Percentiles rank a stretch among this genome's conserved stretches.
Evolutionary conservation across 1,140 invertebrate genomes (phyloP).

Genomic region (Penaeus chinensis): DNA sequence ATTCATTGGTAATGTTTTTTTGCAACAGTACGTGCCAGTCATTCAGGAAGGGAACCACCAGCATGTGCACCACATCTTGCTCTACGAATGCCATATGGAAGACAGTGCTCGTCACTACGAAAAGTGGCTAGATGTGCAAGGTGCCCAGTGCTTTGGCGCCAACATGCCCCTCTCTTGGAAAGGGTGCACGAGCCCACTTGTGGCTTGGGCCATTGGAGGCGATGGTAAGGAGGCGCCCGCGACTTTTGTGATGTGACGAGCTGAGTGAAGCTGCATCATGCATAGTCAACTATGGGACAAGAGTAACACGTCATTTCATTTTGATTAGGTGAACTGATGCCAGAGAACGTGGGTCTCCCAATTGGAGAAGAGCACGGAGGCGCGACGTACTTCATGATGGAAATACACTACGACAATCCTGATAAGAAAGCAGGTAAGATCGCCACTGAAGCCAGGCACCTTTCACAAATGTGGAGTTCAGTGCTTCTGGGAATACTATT

Average conservation of each 20-base stretch:
- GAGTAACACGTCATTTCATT: too few species aligned
- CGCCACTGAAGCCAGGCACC: too few species aligned
- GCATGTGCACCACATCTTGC: conserved; percentile 78
- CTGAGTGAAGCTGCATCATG: too few species aligned
- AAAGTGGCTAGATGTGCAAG: conserved; percentile 66
- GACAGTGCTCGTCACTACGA: background rate
- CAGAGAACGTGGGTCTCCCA: conserved; percentile 83
- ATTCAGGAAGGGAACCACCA: conserved; percentile 69
- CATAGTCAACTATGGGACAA: too few species aligned
- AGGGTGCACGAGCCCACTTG: conserved; percentile 80
- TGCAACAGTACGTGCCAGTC: conserved; percentile 8
- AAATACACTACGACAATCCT: conserved; percentile 80
- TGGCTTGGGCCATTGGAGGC: conserved; percentile 83
- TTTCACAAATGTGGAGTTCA: too few species aligned
- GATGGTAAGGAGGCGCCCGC: conserved; percentile 69
- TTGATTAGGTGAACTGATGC: conserved; percentile 77
- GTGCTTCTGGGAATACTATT: too few species aligned
- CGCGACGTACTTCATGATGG: conserved; percentile 85
- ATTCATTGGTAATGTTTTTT: too few species aligned
- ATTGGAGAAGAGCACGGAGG: conserved; percentile 77
- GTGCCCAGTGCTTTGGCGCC: conserved; percentile 76
- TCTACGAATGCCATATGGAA: conserved; percentile 76
- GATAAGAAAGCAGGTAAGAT: conserved; percentile 71
- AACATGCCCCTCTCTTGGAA: conserved; percentile 82
- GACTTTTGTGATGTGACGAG: too few species aligned